Conservation (phyloP, 2,888 invertebrate species). For the Heliconius sara region DNA sequence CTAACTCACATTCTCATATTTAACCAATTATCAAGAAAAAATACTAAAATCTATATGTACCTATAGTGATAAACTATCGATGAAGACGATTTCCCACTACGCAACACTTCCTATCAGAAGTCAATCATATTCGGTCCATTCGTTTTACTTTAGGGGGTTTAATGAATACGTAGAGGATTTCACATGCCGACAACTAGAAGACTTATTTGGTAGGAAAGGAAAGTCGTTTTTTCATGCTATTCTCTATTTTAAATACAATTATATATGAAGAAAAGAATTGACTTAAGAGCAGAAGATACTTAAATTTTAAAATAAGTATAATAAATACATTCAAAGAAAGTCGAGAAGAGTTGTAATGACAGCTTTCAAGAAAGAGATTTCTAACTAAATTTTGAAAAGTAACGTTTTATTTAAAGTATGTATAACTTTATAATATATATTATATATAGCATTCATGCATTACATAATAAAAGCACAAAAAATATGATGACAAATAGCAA, state of each 20-base stretch:
- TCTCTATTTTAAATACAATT: background rate
- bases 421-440: background rate
- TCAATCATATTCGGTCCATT: conserved; percentile 49
- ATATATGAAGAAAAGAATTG: background rate
- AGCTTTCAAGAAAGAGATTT: background rate
- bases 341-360: too few species aligned
- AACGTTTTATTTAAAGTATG: background rate
- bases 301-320: background rate
- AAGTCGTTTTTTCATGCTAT: conserved; percentile 2
- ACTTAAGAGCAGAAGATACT: background rate
- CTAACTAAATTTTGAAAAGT: background rate
- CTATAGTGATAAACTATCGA: background rate
- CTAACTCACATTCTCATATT: background rate
- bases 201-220: background rate
- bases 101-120: background rate
- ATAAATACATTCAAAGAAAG: too few species aligned
- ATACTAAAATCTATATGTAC: background rate
- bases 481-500: background rate
- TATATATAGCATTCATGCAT: conserved; percentile 3
- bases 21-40: background rate
- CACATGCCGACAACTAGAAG: conserved; percentile 35
- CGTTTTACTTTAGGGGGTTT: conserved; percentile 37
- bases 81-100: background rate
- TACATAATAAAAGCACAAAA: conserved; percentile 5
- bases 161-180: conserved; percentile 28